These are phyloP conservation scores for Diceros bicornis DNA, from an alignment of 2,797 vertebrate genomes.

Conservation along the genomic window DNA sequence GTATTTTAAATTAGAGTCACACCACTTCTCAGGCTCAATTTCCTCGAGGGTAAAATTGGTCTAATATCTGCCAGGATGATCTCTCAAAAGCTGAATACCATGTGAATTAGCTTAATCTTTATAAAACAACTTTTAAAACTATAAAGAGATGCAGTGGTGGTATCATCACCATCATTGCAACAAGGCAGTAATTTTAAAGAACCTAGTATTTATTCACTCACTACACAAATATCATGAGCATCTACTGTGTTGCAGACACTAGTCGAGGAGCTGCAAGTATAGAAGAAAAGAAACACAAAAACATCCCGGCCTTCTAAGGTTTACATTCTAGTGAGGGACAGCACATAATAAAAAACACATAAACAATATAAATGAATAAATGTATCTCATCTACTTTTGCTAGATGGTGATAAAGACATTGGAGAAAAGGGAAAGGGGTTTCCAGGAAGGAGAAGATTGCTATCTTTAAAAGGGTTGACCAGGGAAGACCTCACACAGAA, in stretches of 20 bases:
- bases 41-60: neutral
- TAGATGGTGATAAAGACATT: neutral
- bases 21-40: neutral
- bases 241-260: neutral
- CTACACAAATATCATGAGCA: neutral
- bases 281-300: neutral
- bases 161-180: neutral
- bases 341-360: neutral
- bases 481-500: neutral
- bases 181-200: neutral
- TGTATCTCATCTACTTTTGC: neutral
- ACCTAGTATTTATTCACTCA: neutral
- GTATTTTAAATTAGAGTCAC: neutral
- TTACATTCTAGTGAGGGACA: neutral
- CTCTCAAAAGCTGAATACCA: constrained; percentile 13
- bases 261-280: neutral
- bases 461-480: neutral
- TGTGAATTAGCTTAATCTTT: constrained; percentile 15
- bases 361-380: constrained; percentile 19
- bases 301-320: neutral
- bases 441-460: neutral
- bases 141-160: neutral
- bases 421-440: neutral
- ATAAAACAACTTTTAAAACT: constrained; percentile 48
- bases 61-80: neutral